phyloP scores from a whole-genome alignment of 1,140 invertebrate species.

The Microvelia longipes region DNA sequence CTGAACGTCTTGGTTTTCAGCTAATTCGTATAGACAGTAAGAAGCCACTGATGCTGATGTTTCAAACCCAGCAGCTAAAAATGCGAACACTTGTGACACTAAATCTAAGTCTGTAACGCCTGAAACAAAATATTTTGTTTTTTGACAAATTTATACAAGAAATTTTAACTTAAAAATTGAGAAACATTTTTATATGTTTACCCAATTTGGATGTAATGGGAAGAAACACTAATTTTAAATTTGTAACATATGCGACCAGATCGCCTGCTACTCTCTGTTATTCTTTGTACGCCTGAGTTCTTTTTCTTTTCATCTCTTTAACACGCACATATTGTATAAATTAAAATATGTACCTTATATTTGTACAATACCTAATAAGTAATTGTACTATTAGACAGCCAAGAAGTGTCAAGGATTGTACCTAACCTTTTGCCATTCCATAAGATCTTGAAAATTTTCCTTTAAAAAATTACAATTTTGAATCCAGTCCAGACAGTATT shows the following conservation, averaged over 20 bases:
- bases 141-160: background rate
- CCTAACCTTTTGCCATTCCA: too few relatives aligned
- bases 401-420: too few relatives aligned
- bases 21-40: constrained; percentile 40
- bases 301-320: too few relatives aligned
- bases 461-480: background rate
- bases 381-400: too few relatives aligned
- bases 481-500: too few relatives aligned
- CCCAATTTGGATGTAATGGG: background rate
- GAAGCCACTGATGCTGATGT: constrained; percentile 40
- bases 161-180: background rate
- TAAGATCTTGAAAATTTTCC: background rate
- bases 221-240: background rate
- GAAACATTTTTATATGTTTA: background rate
- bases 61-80: constrained; percentile 43
- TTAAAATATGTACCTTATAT: too few relatives aligned
- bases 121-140: constrained; percentile 7
- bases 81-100: constrained; percentile 30
- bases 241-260: background rate
- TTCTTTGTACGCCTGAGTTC: too few relatives aligned
- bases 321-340: too few relatives aligned
- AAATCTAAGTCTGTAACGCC: constrained; percentile 7
- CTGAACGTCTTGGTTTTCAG: constrained; percentile 42
- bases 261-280: background rate
- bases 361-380: too few relatives aligned